A percentile compares a stretch with the other conserved stretches of the same genome.
Evolutionary conservation across 2,113 vertebrate species (phyloP).

Genomic region (Paratilapia polleni): DNA sequence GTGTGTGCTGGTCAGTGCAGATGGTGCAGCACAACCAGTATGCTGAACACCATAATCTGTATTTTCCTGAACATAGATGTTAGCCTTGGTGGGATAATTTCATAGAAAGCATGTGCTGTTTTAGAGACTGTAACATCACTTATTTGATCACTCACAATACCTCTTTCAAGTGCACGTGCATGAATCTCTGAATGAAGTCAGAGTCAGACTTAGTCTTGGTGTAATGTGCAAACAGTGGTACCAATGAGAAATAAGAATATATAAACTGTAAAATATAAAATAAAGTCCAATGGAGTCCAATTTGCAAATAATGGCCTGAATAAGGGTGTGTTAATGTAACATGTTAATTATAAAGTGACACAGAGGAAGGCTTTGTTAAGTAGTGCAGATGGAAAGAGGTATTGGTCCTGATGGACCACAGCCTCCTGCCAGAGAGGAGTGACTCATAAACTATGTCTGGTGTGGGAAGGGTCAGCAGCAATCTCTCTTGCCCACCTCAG

Average conservation of each 20-base stretch:
- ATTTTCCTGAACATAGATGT: not conserved
- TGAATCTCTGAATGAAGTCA: not conserved
- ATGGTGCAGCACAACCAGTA: conserved; percentile 24
- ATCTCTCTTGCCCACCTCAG: too few species aligned
- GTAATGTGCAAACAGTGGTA: not conserved
- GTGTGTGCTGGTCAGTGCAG: conserved; percentile 31
- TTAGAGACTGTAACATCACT: not conserved
- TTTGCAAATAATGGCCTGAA: not conserved
- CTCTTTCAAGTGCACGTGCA: not conserved
- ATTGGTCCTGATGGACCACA: not conserved
- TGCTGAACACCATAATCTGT: conserved; percentile 5
- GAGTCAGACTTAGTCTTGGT: not conserved
- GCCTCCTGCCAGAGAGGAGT: not conserved
- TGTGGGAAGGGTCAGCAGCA: not conserved
- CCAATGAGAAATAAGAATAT: too few species aligned
- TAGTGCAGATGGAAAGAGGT: not conserved
- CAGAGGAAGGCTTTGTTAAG: not conserved
- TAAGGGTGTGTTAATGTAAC: not conserved
- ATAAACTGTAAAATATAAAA: too few species aligned
- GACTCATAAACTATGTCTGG: not conserved
- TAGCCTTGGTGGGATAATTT: not conserved
- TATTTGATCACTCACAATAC: not conserved
- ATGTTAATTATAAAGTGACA: not conserved
- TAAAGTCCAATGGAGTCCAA: too few species aligned
- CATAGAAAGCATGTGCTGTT: not conserved